Percentiles rank a stretch among this genome's conserved stretches.
Conservation (phyloP, 2,797 vertebrate genomes). For the Protosalanx chinensis region DNA sequence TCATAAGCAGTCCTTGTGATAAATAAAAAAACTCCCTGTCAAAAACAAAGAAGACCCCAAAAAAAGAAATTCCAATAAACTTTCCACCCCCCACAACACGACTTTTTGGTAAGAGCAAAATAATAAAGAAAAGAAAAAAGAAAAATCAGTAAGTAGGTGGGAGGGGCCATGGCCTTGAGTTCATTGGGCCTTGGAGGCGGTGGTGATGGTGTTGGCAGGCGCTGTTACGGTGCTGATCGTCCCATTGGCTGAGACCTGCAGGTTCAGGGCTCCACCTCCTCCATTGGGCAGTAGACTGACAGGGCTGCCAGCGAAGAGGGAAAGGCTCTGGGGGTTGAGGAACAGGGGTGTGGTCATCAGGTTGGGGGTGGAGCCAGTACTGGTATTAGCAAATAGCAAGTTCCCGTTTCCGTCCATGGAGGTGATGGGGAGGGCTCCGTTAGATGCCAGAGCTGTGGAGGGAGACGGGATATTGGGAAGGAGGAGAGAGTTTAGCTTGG, state of each 20-base stretch:
- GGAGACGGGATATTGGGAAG: constrained; percentile 23
- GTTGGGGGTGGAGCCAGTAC: constrained; percentile 69
- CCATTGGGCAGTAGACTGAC: constrained; percentile 80
- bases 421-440: constrained; percentile 84
- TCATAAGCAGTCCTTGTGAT: constrained; percentile 12
- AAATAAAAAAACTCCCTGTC: constrained; percentile 17
- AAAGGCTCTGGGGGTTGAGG: constrained; percentile 84
- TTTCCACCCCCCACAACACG: constrained; percentile 7
- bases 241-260: constrained; percentile 76
- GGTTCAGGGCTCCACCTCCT: constrained; percentile 69
- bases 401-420: constrained; percentile 82
- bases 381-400: constrained; percentile 76
- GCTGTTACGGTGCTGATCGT: background rate
- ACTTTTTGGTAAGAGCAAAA: constrained; percentile 51
- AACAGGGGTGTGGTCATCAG: constrained; percentile 83
- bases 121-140: constrained; percentile 24
- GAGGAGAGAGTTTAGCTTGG: background rate
- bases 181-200: constrained; percentile 86
- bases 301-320: constrained; percentile 85
- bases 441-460: constrained; percentile 79
- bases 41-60: background rate
- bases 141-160: constrained; percentile 8
- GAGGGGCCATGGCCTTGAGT: background rate
- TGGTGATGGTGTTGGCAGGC: constrained; percentile 73
- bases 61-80: constrained; percentile 7